A percentile compares a stretch with the other conserved stretches of the same genome.
Conservation (phyloP, 92 coral and sea anemone species). For the Phymanthus crucifer region DNA sequence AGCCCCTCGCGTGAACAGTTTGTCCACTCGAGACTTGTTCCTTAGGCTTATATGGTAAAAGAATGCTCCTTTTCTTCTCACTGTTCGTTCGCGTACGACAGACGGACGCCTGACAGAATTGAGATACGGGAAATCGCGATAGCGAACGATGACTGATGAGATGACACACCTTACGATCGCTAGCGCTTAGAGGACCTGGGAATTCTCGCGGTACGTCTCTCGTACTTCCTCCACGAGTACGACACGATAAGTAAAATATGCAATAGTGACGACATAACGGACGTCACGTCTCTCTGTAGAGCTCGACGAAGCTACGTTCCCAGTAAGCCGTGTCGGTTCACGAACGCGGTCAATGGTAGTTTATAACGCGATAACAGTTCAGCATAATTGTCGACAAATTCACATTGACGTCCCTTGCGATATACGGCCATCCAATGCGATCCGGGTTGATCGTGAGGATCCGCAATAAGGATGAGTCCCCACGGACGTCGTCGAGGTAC, state of each 20-base stretch:
- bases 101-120: neutral
- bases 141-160: neutral
- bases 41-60: neutral
- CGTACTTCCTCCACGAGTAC: conserved; percentile 6
- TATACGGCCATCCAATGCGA: conserved; percentile 43
- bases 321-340: neutral
- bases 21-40: neutral
- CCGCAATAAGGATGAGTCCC: too few species aligned
- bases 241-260: conserved; percentile 15
- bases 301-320: neutral
- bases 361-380: conserved; percentile 29
- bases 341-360: neutral
- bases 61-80: neutral
- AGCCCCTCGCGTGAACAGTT: neutral
- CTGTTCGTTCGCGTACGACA: neutral
- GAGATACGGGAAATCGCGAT: neutral
- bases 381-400: conserved; percentile 51
- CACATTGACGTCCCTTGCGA: neutral
- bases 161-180: neutral
- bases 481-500: too few species aligned
- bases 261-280: conserved; percentile 35
- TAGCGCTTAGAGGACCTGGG: neutral
- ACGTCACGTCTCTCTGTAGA: conserved; percentile 6
- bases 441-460: conserved; percentile 27
- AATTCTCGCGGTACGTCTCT: neutral